phyloP scores from a whole-genome alignment of 2,797 vertebrate species.

The Falco novaeseelandiae region DNA sequence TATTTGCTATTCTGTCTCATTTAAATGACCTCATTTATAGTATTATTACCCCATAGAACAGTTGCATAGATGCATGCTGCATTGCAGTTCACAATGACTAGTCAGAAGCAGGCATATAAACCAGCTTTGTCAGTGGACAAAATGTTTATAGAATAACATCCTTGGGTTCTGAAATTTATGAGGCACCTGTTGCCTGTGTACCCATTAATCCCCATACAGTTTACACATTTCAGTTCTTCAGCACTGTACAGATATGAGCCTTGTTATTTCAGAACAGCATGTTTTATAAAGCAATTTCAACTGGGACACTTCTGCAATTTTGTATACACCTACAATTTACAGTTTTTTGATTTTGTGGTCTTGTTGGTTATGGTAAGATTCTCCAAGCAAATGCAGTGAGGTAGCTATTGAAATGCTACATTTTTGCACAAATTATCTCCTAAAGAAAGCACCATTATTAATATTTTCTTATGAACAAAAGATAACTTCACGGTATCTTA shows the following conservation, averaged over 20 bases:
- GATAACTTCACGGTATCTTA: background rate
- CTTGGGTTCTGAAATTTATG: background rate
- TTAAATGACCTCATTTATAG: background rate
- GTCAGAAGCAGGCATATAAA: background rate
- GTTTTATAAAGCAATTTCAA: background rate
- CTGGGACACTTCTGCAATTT: background rate
- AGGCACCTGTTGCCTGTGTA: rapidly evolving
- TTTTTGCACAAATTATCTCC: background rate
- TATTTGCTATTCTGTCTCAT: background rate
- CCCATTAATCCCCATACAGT: background rate
- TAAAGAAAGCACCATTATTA: background rate
- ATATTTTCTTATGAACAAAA: background rate
- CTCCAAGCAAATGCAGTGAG: background rate
- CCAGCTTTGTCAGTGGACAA: background rate
- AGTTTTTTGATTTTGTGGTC: background rate
- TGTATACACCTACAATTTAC: background rate
- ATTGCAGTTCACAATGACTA: background rate
- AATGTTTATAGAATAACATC: background rate
- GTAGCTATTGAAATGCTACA: background rate
- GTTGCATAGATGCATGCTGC: background rate
- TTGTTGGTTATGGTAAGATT: background rate
- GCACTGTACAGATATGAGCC: background rate
- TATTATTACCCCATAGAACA: background rate
- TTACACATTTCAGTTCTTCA: background rate
- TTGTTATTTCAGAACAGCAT: background rate